phyloP scores from a whole-genome alignment of 2,797 vertebrate genomes.

The Meriones psammophilus region DNA sequence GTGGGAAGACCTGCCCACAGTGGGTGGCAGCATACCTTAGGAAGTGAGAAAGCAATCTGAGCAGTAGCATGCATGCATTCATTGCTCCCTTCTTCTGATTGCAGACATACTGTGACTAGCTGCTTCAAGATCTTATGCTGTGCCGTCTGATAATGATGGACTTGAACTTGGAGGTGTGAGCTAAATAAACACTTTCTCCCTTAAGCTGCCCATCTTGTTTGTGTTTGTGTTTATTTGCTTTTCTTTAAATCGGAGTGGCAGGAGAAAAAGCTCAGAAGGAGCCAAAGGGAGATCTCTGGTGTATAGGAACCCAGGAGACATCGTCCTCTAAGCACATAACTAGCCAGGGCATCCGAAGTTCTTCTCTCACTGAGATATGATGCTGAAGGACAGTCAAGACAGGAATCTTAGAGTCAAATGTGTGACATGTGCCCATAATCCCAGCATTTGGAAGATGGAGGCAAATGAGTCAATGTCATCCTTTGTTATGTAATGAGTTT shows the following conservation, averaged over 20 bases:
- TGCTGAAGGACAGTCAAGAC: not conserved
- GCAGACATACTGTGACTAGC: not conserved
- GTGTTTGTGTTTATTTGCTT: not conserved
- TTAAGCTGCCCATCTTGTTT: not conserved
- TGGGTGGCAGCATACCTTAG: not conserved
- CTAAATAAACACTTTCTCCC: not conserved
- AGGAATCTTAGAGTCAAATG: not conserved
- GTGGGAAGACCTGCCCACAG: not conserved
- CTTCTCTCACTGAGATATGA: not conserved
- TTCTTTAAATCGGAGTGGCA: not conserved
- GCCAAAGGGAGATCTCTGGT: not conserved
- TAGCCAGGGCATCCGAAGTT: not conserved
- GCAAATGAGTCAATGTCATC: not conserved
- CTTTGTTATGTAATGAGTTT: not conserved
- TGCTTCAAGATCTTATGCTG: not conserved
- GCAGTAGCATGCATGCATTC: not conserved
- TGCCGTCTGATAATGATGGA: not conserved
- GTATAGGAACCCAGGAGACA: not conserved
- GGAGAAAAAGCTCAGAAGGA: not conserved
- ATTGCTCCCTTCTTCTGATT: not conserved
- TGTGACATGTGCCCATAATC: not conserved
- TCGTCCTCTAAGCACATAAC: not conserved
- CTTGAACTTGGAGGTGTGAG: not conserved
- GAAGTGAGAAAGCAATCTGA: not conserved
- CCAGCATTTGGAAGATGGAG: not conserved